Conservation (phyloP, 2,888 invertebrate species). For the Girardia tigrina region DNA sequence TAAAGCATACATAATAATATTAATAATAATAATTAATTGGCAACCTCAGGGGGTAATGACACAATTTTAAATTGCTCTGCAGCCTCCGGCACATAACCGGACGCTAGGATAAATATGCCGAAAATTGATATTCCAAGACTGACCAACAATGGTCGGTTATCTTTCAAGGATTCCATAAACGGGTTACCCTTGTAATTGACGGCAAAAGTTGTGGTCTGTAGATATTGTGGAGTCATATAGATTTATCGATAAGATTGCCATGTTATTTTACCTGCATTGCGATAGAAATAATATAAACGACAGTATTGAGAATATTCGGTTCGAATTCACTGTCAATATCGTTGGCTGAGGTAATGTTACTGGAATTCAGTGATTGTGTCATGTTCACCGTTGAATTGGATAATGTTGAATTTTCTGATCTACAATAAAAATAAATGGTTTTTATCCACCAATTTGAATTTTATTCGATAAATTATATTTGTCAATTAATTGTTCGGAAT, state of each 20-base stretch:
- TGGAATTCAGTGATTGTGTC: background rate
- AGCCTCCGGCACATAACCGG: conserved; percentile 70
- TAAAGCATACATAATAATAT: conserved; percentile 41
- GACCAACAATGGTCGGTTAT: conserved; percentile 80
- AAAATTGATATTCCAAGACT: conserved; percentile 72
- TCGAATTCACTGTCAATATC: conserved; percentile 68
- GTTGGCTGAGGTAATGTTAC: background rate
- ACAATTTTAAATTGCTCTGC: conserved; percentile 83
- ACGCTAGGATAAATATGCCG: conserved; percentile 55
- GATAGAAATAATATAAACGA: conserved; percentile 93
- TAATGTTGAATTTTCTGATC: background rate
- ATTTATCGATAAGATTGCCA: background rate
- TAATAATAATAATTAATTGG: too few relatives aligned
- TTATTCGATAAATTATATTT: too few relatives aligned
- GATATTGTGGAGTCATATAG: too few relatives aligned
- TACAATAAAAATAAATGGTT: background rate
- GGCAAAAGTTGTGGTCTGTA: conserved; percentile 72
- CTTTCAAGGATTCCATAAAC: conserved; percentile 85
- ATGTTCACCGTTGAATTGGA: background rate
- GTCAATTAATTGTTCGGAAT: too few relatives aligned
- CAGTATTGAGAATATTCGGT: conserved; percentile 85
- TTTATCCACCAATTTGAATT: too few relatives aligned
- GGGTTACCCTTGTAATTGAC: conserved; percentile 98
- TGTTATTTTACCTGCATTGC: conserved; percentile 76
- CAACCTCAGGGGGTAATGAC: conserved; percentile 75